Conservation (phyloP, 2,113 vertebrate species). For the Charina bottae region DNA sequence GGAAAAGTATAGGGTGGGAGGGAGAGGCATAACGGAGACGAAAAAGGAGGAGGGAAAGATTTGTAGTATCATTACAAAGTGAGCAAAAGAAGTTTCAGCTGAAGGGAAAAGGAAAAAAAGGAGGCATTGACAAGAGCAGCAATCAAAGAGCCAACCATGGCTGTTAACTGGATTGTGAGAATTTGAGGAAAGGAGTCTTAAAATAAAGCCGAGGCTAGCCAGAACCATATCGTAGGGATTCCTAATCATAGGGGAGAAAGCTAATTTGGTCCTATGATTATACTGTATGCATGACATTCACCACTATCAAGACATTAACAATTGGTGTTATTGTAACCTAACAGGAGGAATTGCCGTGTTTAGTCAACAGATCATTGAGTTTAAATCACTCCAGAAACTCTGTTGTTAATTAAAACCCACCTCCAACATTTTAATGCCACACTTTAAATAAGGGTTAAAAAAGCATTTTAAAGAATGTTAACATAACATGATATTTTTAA, state of each 20-base stretch:
- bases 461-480: background rate
- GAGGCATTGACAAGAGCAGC: background rate
- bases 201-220: background rate
- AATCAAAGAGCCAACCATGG: background rate
- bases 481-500: background rate
- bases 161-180: background rate
- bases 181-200: background rate
- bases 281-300: background rate
- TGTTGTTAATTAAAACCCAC: background rate
- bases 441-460: background rate
- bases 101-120: background rate
- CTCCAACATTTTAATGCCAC: background rate
- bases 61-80: background rate
- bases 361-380: background rate
- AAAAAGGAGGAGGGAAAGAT: background rate
- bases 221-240: too few species aligned
- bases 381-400: background rate
- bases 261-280: background rate
- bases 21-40: too few species aligned
- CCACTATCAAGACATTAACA: background rate
- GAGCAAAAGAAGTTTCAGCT: conserved; percentile 12
- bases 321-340: conserved; percentile 33
- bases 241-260: background rate
- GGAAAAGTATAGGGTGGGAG: background rate
- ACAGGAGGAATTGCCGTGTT: background rate